Conservation (phyloP, 2,888 invertebrate species). For the Dryocosmus kuriphilus region DNA sequence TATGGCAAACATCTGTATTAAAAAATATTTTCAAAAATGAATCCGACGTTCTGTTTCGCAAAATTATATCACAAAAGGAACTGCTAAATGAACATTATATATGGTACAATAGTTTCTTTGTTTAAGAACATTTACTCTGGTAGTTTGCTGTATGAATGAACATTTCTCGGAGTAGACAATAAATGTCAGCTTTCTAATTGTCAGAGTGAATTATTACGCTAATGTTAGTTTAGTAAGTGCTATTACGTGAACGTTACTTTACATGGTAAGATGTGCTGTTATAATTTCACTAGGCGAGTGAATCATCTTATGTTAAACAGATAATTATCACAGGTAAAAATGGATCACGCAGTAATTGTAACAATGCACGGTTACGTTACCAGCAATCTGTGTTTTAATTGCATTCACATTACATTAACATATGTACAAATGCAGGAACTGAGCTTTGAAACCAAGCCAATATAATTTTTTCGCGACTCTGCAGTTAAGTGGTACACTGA, state of each 20-base stretch:
- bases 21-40: too few species aligned
- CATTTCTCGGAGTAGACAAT: neutral
- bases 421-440: neutral
- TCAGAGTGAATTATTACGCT: neutral
- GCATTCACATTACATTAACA: neutral
- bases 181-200: neutral
- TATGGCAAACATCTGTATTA: too few species aligned
- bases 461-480: neutral
- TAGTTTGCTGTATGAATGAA: neutral
- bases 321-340: neutral
- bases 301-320: neutral
- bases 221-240: neutral
- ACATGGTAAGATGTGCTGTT: neutral
- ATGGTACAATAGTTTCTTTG: neutral
- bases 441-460: neutral
- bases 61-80: too few species aligned
- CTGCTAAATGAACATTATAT: neutral
- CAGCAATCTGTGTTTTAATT: neutral
- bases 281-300: neutral
- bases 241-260: neutral
- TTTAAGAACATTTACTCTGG: neutral
- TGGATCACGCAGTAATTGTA: neutral
- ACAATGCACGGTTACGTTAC: neutral
- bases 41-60: too few species aligned
- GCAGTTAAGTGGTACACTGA: neutral